phyloP scores from a whole-genome alignment of 2,888 invertebrate genomes.

The Norana najaformis region DNA sequence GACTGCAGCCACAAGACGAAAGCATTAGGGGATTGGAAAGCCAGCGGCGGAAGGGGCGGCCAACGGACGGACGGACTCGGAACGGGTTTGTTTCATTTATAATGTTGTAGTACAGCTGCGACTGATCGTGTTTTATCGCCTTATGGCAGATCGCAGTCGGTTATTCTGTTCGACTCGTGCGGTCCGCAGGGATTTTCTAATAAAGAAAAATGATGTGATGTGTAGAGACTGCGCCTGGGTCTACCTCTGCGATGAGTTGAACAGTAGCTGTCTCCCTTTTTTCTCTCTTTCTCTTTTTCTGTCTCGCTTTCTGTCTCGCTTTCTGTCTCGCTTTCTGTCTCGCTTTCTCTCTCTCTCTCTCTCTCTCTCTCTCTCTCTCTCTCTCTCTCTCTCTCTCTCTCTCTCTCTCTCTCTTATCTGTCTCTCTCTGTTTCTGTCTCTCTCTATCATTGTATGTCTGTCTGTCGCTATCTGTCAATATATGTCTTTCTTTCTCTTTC shows the following conservation, averaged over 20 bases:
- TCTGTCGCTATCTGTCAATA: not conserved
- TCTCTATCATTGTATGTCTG: not conserved
- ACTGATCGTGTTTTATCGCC: not conserved
- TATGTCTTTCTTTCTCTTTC: not conserved
- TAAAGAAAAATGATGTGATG: not conserved
- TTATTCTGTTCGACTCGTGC: not conserved
- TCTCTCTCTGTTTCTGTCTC: not conserved
- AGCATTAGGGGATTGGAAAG: constrained; percentile 13
- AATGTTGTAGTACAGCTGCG: not conserved
- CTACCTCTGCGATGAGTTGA: not conserved
- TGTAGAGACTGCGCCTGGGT: not conserved
- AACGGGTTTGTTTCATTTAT: not conserved
- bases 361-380: not conserved
- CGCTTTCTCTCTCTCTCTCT: not conserved
- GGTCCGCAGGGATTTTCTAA: not conserved
- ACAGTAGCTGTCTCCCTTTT: not conserved
- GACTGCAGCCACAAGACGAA: not conserved
- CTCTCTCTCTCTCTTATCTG: not conserved
- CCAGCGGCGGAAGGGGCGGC: not conserved
- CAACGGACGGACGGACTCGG: not conserved
- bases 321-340: not conserved
- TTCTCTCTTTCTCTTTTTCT: not conserved
- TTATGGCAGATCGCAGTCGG: constrained; percentile 7
- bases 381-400: not conserved
- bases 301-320: not conserved